Evolutionary conservation across 2,888 invertebrate species (phyloP), one percentile per base, ranked within the genome.

Genomic region (Philhelius pedissequus): DNA sequence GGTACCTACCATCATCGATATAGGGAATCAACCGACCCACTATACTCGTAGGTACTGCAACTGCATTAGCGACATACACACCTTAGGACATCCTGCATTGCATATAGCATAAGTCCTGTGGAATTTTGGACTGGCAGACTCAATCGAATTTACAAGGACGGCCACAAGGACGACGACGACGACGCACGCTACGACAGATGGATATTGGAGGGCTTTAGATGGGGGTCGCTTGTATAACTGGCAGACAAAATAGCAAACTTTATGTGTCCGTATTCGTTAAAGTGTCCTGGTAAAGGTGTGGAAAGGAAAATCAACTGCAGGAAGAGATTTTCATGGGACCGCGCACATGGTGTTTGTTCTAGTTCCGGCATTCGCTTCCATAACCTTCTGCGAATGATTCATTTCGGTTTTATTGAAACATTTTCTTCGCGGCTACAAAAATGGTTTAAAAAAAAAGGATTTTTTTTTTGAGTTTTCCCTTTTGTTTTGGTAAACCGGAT

Each of bases 381-480:
- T 58, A 58, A 54, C 30, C 56, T 13, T 35, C 45, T 58, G 52
- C 70, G 35, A 70, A 81, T 70, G 80, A 70, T 76, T 69, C 68
- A 69, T 76, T 76, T 76, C 30, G 58, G 71, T 71, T 71, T 73
- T 78, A 79, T 79, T 83, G 83, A 83, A 75, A 75, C 79, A 60
- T 70, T 83, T 79, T 70, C 83, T 83, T 83, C 79, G 79, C 79
- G 83, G 79, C 83, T 75, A 74, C 35, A 74, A 70, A 78, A 83
- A 83, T 77, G 45, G 52, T 66, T 20, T 20, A 11, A 25, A 40
- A n/a, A 56, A 15, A 20, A 48, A 27, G 38, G 25, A 8, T 11
- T 32, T 5, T 38, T 25, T 32, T 69, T 6, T 35, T 50, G 30
- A n/a, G 38, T 66, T 73, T 68, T 40, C 35, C 45, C 35, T 60